Evolutionary conservation across 2,113 vertebrate genomes (phyloP), one percentile per base, ranked within the genome.

Genomic region (Cyphomyrus plagiostoma): DNA sequence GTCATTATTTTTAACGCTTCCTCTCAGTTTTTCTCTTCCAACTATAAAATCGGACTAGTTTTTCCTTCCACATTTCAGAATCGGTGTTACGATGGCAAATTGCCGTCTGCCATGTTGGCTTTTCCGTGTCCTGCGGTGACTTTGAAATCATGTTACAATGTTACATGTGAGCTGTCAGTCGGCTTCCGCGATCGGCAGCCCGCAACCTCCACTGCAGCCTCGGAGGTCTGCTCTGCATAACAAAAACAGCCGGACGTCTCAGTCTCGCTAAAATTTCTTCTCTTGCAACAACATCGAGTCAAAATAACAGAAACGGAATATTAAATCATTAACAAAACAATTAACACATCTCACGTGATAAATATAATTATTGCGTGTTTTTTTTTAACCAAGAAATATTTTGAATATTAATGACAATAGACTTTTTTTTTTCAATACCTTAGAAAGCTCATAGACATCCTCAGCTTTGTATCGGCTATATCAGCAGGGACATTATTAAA

Each of bases 141-240:
- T 89, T 91, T 91, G 88, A 92, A 90, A 91, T 85, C 49, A 56
- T 87, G 90, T 91, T 89, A 74, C 88, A 91, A 88, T 90, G 88
- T 83, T 89, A 83, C 80, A 89, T 77, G 39, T 52, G 15, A 17
- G 35, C 35, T 88, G 89, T 70, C 10, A 70, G 62, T 30, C 62
- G 62, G 10, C 62, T 70, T 70, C n/a, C n/a, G n/a, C 62, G 9
- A 11, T 66, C n/a, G 58, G 23, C 8, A n/a, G 9, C 23, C 58
- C n/a, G 23, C 58, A 66, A 8, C 56, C 23, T 23, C 23, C 56
- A n/a, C 23, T n/a, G n/a, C 87, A 87, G 88, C 89, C 90, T 1
- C 35, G 85, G 19, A 45, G 46, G 10, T 17, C 17, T 23, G n/a
- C 17, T 45, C 35, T 42, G 21, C 80, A 23, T 66, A 35, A 19